These are phyloP conservation scores for Hypomesus transpacificus DNA, from an alignment of 2,113 vertebrate genomes.

Conservation along the genomic window DNA sequence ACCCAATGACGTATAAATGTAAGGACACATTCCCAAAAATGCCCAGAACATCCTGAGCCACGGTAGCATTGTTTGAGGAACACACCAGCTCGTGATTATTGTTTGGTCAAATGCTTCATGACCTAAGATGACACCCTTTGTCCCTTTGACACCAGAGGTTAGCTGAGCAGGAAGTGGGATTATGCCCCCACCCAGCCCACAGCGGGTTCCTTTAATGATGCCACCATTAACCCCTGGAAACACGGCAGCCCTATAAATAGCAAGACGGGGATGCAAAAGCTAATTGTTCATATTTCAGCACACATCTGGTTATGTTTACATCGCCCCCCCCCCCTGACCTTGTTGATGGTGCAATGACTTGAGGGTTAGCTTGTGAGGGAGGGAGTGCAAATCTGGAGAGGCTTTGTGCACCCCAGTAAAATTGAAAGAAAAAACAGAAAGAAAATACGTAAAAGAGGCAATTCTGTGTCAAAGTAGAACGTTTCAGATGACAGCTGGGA, in stretches of 20 bases:
- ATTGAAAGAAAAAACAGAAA: no score
- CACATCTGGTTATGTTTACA: slow-evolving; percentile 72
- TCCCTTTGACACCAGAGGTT: slow-evolving; percentile 92
- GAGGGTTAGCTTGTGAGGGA: neutral
- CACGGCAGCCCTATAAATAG: slow-evolving; percentile 85
- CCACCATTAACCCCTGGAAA: slow-evolving; percentile 83
- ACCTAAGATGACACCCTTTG: slow-evolving; percentile 76
- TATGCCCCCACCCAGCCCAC: slow-evolving; percentile 68
- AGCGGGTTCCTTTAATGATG: slow-evolving; percentile 88
- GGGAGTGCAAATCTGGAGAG: neutral
- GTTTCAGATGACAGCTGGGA: no score
- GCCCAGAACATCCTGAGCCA: slow-evolving; percentile 22
- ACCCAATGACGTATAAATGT: neutral
- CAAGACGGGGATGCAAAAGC: slow-evolving; percentile 66
- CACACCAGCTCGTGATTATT: slow-evolving; percentile 73
- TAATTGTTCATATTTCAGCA: slow-evolving; percentile 61
- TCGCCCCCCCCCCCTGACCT: neutral
- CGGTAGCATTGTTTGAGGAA: slow-evolving; percentile 33
- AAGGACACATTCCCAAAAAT: neutral
- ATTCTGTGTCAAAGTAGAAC: no score
- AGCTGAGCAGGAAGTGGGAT: slow-evolving; percentile 89
- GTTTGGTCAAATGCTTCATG: slow-evolving; percentile 80
- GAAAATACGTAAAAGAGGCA: no score
- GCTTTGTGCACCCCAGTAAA: neutral
- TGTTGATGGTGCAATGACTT: neutral